A percentile compares a stretch with the other conserved stretches of the same genome.
phyloP scores from a whole-genome alignment of 2,113 vertebrate genomes.

The Gnathonemus longibarbis region DNA sequence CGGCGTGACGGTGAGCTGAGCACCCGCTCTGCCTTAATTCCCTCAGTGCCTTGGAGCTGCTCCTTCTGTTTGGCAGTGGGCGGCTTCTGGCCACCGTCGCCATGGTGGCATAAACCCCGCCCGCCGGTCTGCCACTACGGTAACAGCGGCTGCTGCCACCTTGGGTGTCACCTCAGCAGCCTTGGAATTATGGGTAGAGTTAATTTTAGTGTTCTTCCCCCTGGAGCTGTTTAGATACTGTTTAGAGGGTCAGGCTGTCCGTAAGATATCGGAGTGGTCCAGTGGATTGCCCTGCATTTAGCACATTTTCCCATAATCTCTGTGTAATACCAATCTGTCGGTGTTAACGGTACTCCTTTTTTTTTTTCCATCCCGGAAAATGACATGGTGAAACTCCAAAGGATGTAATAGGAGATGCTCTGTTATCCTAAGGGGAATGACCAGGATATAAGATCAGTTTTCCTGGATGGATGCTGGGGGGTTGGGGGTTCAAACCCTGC shows the following conservation, averaged over 20 bases:
- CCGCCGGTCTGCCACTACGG: not conserved
- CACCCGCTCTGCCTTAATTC: not conserved
- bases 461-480: not conserved
- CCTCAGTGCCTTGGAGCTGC: not conserved
- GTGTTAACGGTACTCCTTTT: not conserved
- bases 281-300: not conserved
- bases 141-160: not conserved
- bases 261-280: not conserved
- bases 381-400: not conserved
- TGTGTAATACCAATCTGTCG: not conserved
- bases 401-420: not conserved
- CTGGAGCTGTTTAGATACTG: not conserved
- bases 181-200: constrained; percentile 3
- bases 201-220: not conserved
- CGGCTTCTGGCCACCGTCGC: not conserved
- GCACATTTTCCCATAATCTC: not conserved
- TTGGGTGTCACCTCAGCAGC: not conserved
- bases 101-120: not conserved
- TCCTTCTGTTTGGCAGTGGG: not conserved
- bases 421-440: not conserved
- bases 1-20: not conserved
- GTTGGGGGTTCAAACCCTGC: not conserved
- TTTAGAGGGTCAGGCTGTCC: not conserved
- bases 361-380: not conserved
- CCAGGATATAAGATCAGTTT: not conserved